phyloP scores from a whole-genome alignment of 1,140 invertebrate genomes.

The Conus betulinus region DNA sequence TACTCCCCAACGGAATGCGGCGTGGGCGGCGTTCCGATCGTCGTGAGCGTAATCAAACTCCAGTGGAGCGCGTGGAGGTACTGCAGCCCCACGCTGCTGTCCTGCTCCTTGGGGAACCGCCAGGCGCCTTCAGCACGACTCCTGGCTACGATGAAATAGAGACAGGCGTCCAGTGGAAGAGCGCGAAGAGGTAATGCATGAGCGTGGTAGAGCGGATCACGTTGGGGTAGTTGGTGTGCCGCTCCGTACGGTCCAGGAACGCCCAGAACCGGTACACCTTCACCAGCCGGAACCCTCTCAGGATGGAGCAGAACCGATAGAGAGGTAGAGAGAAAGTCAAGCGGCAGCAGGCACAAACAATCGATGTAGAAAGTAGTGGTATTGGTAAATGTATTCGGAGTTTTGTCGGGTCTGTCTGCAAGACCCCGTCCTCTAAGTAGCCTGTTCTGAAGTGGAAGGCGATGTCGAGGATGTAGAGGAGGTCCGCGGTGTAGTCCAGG shows the following conservation, averaged over 20 bases:
- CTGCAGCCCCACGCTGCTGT: conserved; percentile 72
- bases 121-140: conserved; percentile 47
- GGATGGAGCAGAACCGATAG: conserved; percentile 97
- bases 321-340: conserved; percentile 98
- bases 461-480: conserved; percentile 97
- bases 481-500: conserved; percentile 96
- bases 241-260: conserved; percentile 97
- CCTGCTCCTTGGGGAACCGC: conserved; percentile 64
- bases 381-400: conserved; percentile 97
- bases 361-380: conserved; percentile 99
- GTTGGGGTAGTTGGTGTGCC: conserved; percentile 99
- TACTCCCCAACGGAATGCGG: conserved; percentile 85
- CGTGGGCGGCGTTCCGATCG: conserved; percentile 84
- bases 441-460: conserved; percentile 98
- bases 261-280: conserved; percentile 99
- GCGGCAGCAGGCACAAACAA: conserved; percentile 95
- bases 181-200: conserved; percentile 97
- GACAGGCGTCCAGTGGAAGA: conserved; percentile 99
- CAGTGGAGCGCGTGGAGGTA: conserved; percentile 99
- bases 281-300: conserved; percentile 96
- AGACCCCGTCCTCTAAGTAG: conserved; percentile 84
- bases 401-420: conserved; percentile 96
- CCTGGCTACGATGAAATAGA: conserved; percentile 84
- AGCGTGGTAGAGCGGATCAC: conserved; percentile 92
- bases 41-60: conserved; percentile 96